Conservation (phyloP, 2,113 vertebrate species). For the Antechinus stuartii region DNA sequence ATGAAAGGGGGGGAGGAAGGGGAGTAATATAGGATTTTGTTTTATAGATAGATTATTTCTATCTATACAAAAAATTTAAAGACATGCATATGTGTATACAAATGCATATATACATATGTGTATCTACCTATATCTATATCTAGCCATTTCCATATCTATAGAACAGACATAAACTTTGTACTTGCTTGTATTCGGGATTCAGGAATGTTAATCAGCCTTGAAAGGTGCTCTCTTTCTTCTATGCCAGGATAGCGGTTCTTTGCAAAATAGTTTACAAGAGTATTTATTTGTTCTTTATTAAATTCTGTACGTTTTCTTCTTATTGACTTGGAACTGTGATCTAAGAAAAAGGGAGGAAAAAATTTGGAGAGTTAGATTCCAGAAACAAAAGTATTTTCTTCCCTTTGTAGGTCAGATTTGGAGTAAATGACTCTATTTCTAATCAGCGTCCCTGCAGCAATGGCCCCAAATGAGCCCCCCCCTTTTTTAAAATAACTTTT, state of each 20-base stretch:
- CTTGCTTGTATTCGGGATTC: slow-evolving; percentile 80
- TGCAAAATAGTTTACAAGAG: slow-evolving; percentile 75
- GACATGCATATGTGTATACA: not conserved
- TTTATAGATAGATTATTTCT: not conserved
- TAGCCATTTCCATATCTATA: not conserved
- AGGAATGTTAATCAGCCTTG: slow-evolving; percentile 70
- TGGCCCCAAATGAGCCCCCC: not conserved
- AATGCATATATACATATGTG: not conserved
- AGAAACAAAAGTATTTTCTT: not conserved
- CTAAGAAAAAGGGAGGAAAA: not conserved
- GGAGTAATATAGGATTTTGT: not conserved
- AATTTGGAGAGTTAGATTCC: not conserved
- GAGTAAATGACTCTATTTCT: not conserved
- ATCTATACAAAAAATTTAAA: not conserved
- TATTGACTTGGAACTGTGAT: slow-evolving; percentile 20
- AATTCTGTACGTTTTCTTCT: slow-evolving; percentile 26
- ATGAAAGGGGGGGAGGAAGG: not conserved
- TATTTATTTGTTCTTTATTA: slow-evolving; percentile 70
- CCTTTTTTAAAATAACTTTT: no score
- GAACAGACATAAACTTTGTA: not conserved
- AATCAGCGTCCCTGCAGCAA: not conserved
- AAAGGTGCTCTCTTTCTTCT: slow-evolving; percentile 70
- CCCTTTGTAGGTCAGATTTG: not conserved
- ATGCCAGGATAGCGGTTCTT: slow-evolving; percentile 78
- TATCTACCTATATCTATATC: not conserved